Evolutionary conservation across 2,113 vertebrate genomes (phyloP).

Genomic region (Semnornis frantzii): DNA sequence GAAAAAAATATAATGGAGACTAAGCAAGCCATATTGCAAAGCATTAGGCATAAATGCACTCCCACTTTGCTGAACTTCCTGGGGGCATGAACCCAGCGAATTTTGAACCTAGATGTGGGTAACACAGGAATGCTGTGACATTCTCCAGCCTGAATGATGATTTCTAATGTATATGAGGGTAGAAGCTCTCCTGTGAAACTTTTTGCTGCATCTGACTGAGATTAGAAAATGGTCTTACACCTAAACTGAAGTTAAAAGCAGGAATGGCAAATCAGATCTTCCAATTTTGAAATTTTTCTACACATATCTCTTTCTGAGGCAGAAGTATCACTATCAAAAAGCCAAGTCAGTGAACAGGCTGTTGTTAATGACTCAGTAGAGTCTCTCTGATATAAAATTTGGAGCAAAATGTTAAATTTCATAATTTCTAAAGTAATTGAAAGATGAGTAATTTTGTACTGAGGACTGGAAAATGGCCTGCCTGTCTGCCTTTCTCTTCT

Average conservation of each 20-base stretch:
- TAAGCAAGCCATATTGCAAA: neutral
- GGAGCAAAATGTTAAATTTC: neutral
- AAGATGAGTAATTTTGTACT: neutral
- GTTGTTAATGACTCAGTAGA: neutral
- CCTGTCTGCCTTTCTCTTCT: neutral
- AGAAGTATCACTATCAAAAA: neutral
- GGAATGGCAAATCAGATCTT: neutral
- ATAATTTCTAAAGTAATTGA: neutral
- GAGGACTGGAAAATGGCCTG: neutral
- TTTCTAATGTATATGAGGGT: rapidly evolving
- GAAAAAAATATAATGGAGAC: neutral
- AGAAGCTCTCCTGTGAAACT: neutral
- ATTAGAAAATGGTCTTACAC: neutral
- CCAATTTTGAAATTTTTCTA: neutral
- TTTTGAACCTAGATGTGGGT: neutral
- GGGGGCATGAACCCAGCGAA: neutral
- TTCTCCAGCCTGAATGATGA: neutral
- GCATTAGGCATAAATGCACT: neutral
- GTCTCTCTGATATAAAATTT: neutral
- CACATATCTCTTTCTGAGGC: neutral
- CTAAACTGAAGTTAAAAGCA: neutral
- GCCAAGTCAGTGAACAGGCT: neutral
- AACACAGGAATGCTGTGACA: neutral
- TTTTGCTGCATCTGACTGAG: neutral
- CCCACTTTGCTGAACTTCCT: neutral